Base-by-base conservation (phyloP, 92 coral and sea anemone species). In the Pocillopora meandrina region DNA sequence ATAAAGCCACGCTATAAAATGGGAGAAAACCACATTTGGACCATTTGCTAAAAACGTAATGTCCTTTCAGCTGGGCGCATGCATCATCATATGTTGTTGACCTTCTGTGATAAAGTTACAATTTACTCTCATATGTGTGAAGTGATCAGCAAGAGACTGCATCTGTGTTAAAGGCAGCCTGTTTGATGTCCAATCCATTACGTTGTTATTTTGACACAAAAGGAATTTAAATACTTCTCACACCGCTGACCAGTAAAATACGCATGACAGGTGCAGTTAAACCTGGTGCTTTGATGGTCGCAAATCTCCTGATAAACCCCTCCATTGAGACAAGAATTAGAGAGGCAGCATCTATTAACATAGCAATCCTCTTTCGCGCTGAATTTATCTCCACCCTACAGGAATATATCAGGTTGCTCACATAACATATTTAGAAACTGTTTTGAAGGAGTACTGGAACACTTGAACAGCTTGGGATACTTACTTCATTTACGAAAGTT, bases 81-180 rank as follows among this genome's bases (percentile, higher is more conserved):
- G 83, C 79, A 77, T 87, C 65, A 61, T 87, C 23, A 71, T 79
- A 66, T 86, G 72, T 65, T 12, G 16, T 33, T 79, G 74, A 36
- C 90, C 86, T 9, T 75, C 80, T 63, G 55, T 77, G 42, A 71
- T 60, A 62, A 62, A 86, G 70, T 80, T 86, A 21, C 90, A 86
- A 18, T 86, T 86, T 58, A 82, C 90, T 80, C 82, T 80, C 36
- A 77, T 65, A 58, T 61, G 86, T 26, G 85, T 86, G 52, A 86
- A 70, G 15, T 23, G 65, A 26, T 65, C 56, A 62, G 35, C 83
- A 78, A 86, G 34, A 62, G 82, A 72, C 71, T 63, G 74, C 85
- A 74, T 86, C n/a, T 21, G 66, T 56, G 79, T 11, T 56, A 80
- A 65, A 62, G 90, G 80, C 74, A 86, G 34, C 35, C 90, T 81